A percentile compares a stretch with the other conserved stretches of the same genome.
phyloP scores from a whole-genome alignment of 2,797 vertebrate species.

The Macroramphosus scolopax region DNA sequence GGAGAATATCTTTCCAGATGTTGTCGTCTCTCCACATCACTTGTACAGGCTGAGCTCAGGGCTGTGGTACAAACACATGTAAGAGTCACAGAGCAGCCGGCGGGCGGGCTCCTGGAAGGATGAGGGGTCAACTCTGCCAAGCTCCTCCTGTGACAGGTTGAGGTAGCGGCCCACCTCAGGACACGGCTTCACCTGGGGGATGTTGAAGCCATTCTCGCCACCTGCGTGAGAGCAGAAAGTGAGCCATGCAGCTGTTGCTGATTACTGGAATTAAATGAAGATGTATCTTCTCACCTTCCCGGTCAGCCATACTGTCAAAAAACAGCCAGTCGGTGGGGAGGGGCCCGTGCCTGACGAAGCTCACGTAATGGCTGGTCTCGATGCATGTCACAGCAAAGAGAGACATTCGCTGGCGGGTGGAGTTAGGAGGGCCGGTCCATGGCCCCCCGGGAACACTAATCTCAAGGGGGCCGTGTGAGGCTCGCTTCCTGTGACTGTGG shows the following conservation, averaged over 20 bases:
- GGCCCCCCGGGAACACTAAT: conserved; percentile 57
- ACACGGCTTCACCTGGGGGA: conserved; percentile 80
- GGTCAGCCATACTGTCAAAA: conserved; percentile 88
- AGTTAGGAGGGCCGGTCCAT: conserved; percentile 58
- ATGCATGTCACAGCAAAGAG: conserved; percentile 86
- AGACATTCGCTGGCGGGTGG: conserved; percentile 74
- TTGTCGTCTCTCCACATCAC: no score
- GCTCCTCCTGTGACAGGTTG: conserved; percentile 72
- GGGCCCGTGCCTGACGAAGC: conserved; percentile 80
- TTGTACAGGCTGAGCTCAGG: conserved; percentile 85
- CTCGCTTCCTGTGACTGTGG: conserved; percentile 78
- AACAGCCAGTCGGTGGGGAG: conserved; percentile 79
- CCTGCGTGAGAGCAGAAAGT: conserved; percentile 60
- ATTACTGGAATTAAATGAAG: no score
- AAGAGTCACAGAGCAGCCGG: conserved; percentile 83
- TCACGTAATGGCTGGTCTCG: conserved; percentile 87
- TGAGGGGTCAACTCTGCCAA: conserved; percentile 70
- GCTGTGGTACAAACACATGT: conserved; percentile 87
- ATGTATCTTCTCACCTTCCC: conserved; percentile 76
- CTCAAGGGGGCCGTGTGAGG: conserved; percentile 63
- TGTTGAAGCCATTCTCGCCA: conserved; percentile 85
- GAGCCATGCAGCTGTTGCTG: not conserved
- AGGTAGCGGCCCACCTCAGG: conserved; percentile 83
- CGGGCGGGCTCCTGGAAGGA: conserved; percentile 68
- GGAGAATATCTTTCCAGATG: no score